Percentiles rank a stretch among this genome's conserved stretches.
Evolutionary conservation across 2,888 invertebrate genomes (phyloP).

Genomic region (Scaptomyza cyrtandrae): DNA sequence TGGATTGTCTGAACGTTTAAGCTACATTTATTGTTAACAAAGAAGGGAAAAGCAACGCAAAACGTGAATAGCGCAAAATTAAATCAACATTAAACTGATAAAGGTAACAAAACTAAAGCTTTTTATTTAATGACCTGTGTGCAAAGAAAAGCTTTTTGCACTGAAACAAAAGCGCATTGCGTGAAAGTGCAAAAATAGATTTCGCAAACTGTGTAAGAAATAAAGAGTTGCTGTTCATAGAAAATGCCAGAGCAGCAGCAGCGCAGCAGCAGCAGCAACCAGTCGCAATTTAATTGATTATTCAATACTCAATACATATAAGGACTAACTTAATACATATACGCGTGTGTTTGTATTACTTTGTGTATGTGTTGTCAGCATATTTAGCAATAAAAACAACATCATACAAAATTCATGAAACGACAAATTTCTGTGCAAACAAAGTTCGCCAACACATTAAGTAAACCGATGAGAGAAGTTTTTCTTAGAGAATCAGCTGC

Average conservation of each 20-base stretch:
- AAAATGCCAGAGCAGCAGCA: conserved; percentile 64
- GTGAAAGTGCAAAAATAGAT: conserved; percentile 37
- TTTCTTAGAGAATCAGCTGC: conserved; percentile 55
- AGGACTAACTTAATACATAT: conserved; percentile 11
- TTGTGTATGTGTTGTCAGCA: conserved; percentile 33
- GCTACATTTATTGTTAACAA: conserved; percentile 63
- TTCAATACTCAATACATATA: conserved; percentile 71
- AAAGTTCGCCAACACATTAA: conserved; percentile 50
- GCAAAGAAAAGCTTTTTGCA: conserved; percentile 4
- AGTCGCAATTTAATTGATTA: conserved; percentile 70
- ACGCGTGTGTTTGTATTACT: conserved; percentile 18
- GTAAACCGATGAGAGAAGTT: neutral
- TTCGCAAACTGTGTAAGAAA: conserved; percentile 41
- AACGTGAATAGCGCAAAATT: conserved; percentile 62
- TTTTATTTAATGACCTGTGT: conserved; percentile 12
- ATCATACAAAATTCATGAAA: conserved; percentile 33
- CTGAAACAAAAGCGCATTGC: neutral
- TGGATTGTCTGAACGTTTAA: conserved; percentile 49
- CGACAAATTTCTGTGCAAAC: conserved; percentile 53
- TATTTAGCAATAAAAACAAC: conserved; percentile 46
- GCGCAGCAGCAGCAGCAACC: conserved; percentile 33
- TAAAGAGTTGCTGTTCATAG: conserved; percentile 24
- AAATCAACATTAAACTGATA: conserved; percentile 55
- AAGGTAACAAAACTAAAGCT: conserved; percentile 58
- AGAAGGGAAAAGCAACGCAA: conserved; percentile 56